Evolutionary conservation across 2,113 vertebrate species (phyloP), one percentile per base, ranked within the genome.

Genomic region (Pelvicachromis taeniatus): DNA sequence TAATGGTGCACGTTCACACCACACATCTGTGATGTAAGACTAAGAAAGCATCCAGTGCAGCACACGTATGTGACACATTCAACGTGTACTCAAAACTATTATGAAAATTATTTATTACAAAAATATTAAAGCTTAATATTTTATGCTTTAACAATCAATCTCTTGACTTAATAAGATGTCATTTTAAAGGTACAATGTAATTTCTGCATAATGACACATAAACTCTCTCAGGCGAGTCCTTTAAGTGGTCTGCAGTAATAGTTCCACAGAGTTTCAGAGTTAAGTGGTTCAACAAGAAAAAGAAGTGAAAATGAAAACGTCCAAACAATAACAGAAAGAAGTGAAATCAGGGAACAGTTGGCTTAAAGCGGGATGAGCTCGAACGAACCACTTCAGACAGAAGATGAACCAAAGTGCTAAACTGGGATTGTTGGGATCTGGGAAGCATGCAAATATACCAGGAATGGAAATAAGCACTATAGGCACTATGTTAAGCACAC

Each of bases 311-410:
- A 21, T 2, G 19, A 63, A 33, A 65, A 65, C 21, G 35, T 40
- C 61, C 61, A 40, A 65, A 21, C 11, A 23, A 0, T 4, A 23
- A 35, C 61, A 21, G 35, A 65, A 23, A 65, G 61, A 65, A 1
- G 35, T 40, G 59, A 65, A 21, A 65, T 65, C n/a, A 40, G 61
- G n/a, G 31, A 40, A 65, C 11, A 23, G 61, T 21, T 40, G 61
- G n/a, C 0, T 4, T 3, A 40, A 65, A 65, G 35, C 13, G 61
- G 61, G 61, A 65, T 38, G 21, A 65, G 61, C 35, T 65, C 0
- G 40, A 21, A 40, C 9, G 59, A 40, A 13, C 21, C 19, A 9
- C 40, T 65, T 40, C 19, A 40, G 59, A 8, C 59, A 21, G 59
- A 63, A 33, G 59, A 38, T 63, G 59, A 63, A 63, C 59, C 6